Evolutionary conservation across 2,113 vertebrate species (phyloP).

Genomic region (Otolemur garnettii): DNA sequence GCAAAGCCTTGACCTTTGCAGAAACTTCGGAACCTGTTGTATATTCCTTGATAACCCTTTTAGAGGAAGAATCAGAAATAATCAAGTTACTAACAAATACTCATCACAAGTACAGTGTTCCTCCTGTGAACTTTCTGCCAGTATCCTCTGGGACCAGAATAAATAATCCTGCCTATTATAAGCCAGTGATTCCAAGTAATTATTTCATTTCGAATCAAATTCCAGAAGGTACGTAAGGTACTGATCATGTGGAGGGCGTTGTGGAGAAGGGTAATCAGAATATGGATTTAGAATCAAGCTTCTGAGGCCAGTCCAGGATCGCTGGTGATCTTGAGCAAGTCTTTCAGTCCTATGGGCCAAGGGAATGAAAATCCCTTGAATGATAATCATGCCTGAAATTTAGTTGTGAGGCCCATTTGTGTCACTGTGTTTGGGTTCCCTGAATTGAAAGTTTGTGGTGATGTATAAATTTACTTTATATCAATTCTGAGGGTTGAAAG

Average conservation of each 20-base stretch:
- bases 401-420: neutral
- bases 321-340: neutral
- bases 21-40: conserved; percentile 92
- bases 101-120: conserved; percentile 94
- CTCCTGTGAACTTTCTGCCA: conserved; percentile 86
- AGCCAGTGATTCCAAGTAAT: conserved; percentile 69
- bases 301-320: neutral
- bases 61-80: conserved; percentile 93
- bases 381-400: neutral
- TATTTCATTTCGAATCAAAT: conserved; percentile 56
- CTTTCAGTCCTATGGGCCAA: neutral
- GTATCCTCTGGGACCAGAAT: conserved; percentile 78
- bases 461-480: neutral
- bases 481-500: neutral
- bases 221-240: conserved; percentile 83
- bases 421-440: neutral
- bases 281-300: neutral
- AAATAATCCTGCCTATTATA: conserved; percentile 57
- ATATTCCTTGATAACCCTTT: conserved; percentile 93
- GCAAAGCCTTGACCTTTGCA: conserved; percentile 92
- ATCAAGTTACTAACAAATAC: conserved; percentile 88
- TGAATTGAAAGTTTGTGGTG: neutral
- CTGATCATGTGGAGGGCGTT: neutral
- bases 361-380: neutral
- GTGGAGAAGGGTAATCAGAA: neutral